Percentiles rank a stretch among this genome's conserved stretches.
Conservation (phyloP, 2,113 vertebrate species). For the Alethe diademata region DNA sequence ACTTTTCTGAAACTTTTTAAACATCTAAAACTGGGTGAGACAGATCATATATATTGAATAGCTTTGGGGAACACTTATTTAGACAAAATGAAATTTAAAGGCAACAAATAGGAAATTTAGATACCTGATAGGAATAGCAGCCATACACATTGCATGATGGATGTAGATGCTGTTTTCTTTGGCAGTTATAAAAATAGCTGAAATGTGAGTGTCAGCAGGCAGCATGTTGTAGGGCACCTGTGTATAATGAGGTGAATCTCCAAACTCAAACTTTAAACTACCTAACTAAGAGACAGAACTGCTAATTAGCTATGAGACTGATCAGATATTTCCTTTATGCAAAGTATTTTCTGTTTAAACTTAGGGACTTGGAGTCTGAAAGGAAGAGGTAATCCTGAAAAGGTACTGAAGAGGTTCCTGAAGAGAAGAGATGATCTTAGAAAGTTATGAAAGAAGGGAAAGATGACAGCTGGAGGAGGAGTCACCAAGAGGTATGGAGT, state of each 20-base stretch:
- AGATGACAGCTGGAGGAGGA: neutral
- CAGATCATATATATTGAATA: neutral
- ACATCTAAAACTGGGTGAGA: neutral
- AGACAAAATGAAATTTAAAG: neutral
- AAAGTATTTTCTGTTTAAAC: neutral
- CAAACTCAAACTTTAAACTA: neutral
- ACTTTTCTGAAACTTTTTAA: neutral
- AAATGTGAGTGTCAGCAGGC: neutral
- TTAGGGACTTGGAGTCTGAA: neutral
- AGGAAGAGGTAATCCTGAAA: neutral
- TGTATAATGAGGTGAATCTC: neutral
- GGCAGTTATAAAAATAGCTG: neutral
- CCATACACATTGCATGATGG: fast-evolving
- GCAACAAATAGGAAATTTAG: neutral
- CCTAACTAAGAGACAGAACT: neutral
- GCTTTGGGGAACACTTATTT: neutral
- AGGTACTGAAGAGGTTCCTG: neutral
- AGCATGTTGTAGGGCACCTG: neutral
- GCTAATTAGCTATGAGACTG: neutral
- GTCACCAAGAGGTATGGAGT: fast-evolving
- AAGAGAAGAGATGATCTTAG: neutral
- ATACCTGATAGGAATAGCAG: neutral
- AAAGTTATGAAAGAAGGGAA: neutral
- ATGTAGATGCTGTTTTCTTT: neutral
- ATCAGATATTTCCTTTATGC: neutral